Percentiles rank a stretch among this genome's conserved stretches.
Conservation (phyloP, 2,113 vertebrate genomes). For the Neomonachus schauinslandi region DNA sequence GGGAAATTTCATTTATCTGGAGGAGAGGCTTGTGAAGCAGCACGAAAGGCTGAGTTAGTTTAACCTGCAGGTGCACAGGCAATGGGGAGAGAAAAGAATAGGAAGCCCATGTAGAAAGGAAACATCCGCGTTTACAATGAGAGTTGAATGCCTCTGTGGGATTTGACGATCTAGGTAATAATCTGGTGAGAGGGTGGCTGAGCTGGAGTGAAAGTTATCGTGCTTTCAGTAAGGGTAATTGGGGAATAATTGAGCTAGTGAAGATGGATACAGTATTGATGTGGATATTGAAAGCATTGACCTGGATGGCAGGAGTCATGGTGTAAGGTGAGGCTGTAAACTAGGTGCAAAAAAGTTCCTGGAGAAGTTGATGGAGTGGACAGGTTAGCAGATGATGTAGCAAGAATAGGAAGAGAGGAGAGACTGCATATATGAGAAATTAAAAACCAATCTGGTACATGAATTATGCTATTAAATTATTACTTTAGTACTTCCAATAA, state of each 20-base stretch:
- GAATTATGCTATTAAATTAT: neutral
- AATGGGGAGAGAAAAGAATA: neutral
- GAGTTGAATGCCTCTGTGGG: neutral
- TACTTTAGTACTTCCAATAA: neutral
- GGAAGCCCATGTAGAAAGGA: neutral
- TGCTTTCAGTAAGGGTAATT: neutral
- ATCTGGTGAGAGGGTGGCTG: neutral
- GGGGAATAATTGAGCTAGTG: neutral
- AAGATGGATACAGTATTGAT: neutral
- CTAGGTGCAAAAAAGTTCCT: neutral
- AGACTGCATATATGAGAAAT: neutral
- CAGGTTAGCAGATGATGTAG: neutral
- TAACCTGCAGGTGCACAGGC: neutral
- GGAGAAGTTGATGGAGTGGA: neutral
- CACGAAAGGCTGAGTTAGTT: neutral
- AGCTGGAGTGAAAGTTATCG: neutral
- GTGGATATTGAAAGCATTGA: neutral
- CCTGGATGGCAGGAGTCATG: neutral
- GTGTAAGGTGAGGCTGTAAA: neutral
- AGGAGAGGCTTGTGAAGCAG: neutral
- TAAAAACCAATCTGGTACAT: neutral
- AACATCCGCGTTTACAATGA: neutral
- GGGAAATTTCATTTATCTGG: neutral
- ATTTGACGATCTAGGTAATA: neutral
- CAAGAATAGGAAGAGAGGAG: neutral